Evolutionary conservation across 2,797 vertebrate genomes (phyloP), one percentile per base, ranked within the genome.

Genomic region (Florisuga fusca): DNA sequence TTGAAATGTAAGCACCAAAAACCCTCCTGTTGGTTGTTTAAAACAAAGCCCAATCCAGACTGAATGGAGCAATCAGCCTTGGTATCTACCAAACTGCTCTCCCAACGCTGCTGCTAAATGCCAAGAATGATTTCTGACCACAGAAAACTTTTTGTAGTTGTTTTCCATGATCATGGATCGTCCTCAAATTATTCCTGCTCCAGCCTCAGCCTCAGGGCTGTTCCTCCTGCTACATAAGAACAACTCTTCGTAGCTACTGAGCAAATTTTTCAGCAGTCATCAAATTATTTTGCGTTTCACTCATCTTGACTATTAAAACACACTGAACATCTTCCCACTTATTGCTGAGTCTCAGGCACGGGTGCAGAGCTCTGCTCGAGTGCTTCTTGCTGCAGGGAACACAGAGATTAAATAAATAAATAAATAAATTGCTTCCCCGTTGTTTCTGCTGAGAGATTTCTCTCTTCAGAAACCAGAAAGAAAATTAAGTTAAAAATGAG

Each of bases 381-480:
- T 55, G 61, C 58, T 58, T 80, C 45, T 66, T 88, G 88, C 88
- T 91, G 58, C 81, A 79, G 73, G 88, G 77, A 86, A 58, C 57
- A 38, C 12, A 29, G 1, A 51, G 54, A 58, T 73, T 8, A 7
- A 7, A 29, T 46, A 62, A 45, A 33, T 41, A 41, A 41, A 41
- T 41, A 41, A 41, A 41, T 41, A 41, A 41, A 25, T 22, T 21
- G 21, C 38, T 25, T 83, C 41, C 57, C 25, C 2, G 2, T 55
- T 41, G 38, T 64, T 85, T 59, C 62, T 81, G 48, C 48, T 15
- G 26, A 63, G 71, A 72, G 43, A 53, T 68, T 72, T 87, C 55
- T 83, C 67, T 59, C 4, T 58, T 84, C 50, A 86, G 16, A 41
- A 66, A n/a, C 22, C 36, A 46, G 48, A 46, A 17, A 46, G 66